These are phyloP conservation scores for Enhydra lutris DNA, from an alignment of 2,113 vertebrate species.

Conservation along the genomic window DNA sequence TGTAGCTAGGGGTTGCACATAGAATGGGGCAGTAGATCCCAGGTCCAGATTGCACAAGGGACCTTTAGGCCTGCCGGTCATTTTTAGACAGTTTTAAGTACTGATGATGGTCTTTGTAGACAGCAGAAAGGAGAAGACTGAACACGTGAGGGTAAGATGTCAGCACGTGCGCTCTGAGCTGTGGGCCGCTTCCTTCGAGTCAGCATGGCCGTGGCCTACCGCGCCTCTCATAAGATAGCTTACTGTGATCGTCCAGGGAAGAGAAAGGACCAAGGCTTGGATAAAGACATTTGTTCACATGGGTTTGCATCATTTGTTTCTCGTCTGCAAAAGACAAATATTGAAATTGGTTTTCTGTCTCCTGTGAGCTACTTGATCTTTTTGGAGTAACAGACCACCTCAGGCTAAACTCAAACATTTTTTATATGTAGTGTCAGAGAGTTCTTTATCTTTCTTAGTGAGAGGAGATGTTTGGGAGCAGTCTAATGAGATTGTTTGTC, in stretches of 20 bases:
- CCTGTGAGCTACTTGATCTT: background rate
- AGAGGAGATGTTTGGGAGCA: background rate
- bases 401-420: background rate
- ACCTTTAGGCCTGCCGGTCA: background rate
- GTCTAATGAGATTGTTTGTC: background rate
- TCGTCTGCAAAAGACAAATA: background rate
- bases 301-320: background rate
- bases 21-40: background rate
- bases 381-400: background rate
- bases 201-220: accelerated
- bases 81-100: background rate
- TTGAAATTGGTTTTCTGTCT: constrained; percentile 20
- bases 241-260: background rate
- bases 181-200: background rate
- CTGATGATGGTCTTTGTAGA: background rate
- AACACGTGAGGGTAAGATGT: constrained; percentile 32
- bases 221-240: background rate
- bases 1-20: background rate
- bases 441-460: background rate
- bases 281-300: background rate
- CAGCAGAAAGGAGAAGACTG: constrained; percentile 18
- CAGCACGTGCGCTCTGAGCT: background rate
- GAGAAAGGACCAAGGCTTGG: background rate
- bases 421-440: background rate
- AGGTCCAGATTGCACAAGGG: background rate